Base-by-base conservation (phyloP, 2,888 invertebrate species). In the Tuta absoluta region DNA sequence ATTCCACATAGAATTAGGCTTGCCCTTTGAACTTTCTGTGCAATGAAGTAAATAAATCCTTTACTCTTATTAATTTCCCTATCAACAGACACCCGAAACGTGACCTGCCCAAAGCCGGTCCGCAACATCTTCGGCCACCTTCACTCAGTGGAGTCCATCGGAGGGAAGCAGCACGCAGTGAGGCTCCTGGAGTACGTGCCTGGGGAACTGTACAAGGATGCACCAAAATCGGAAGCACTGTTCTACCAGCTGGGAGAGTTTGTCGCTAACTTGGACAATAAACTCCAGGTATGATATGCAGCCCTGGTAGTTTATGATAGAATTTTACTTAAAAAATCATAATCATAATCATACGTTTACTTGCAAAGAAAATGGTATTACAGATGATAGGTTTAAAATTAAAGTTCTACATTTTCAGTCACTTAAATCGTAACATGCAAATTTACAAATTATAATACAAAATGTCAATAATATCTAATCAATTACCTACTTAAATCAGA, bases 171-270 rank as follows among this genome's bases (percentile, higher is more conserved):
- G 66, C 94, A 97, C 78, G 93, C 95, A 0, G 95, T 97, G 0
- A 92, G 97, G 3, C 91, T 98, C 14, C 86, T 98, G 74, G 94
- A 95, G 76, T 98, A 92, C 77, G 92, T 95, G 14, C 95, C 96
- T 0, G 98, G 98, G 0, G 92, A 93, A 64, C 87, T 95, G 65
- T 87, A 98, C 63, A 87, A 92, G 69, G 81, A 94, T 65, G 94
- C 95, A 0, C 91, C 93, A 0, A 86, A 88, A 63, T 93, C 94
- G 0, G 87, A 93, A 38, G 85, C 93, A 5, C 79, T 97, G 66
- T 92, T 95, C 66, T 94, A 93, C 73, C 94, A 96, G 75, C 90
- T 95, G 19, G 98, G 98, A 0, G 92, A 93, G 78, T 95, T 94
- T 65, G 86, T 95, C 0, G 97, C 95, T 0, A 93, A 93, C 68